Base-by-base conservation (phyloP, 2,113 vertebrate genomes). In the Serinus canaria region DNA sequence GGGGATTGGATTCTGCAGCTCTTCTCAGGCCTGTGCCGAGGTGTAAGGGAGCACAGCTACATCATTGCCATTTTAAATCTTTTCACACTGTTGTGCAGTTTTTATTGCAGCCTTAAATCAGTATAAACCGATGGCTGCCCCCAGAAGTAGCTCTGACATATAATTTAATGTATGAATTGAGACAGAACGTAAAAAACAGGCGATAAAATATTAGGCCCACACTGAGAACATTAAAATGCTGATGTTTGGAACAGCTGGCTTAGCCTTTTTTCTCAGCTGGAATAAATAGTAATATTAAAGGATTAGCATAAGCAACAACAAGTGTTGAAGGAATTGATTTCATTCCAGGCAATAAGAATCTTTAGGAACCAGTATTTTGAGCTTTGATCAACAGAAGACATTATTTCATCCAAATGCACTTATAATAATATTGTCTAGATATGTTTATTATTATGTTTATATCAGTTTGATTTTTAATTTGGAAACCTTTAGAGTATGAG, bases 31-130 rank as follows among this genome's bases (percentile, higher is more conserved):
- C 63, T 13, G 0, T 33, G 58, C 1, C 3, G 78, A 55, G 43
- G 75, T 73, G 21, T 50, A 69, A 67, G 46, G 50, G 46, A 83
- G 25, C 2, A 1, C 25, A 46, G 21, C 53, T 37, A 24, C 31
- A 52, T 74, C 92, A 69, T 33, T 28, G 52, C 58, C 9, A 28
- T 50, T 93, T 97, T 44, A 82, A 18, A 55, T 67, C 76, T 93
- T 87, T 91, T 77, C 81, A 95, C 84, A 66, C 81, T 77, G 49
- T 43, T 82, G 50, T 43, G 44, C 28, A 35, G 4, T 39, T 94
- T 97, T 97, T 97, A 97, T 95, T 97, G 70, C 81, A 47, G 73
- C 53, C 68, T 84, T 97, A 96, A 98, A 96, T 97, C 95, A 97
- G 58, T 9, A 47, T 25, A 73, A 94, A 91, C 58, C 33, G 67